Percentiles rank a stretch among this genome's conserved stretches.
Evolutionary conservation across 2,888 invertebrate genomes (phyloP).

Genomic region (Agrochola lychnidis): DNA sequence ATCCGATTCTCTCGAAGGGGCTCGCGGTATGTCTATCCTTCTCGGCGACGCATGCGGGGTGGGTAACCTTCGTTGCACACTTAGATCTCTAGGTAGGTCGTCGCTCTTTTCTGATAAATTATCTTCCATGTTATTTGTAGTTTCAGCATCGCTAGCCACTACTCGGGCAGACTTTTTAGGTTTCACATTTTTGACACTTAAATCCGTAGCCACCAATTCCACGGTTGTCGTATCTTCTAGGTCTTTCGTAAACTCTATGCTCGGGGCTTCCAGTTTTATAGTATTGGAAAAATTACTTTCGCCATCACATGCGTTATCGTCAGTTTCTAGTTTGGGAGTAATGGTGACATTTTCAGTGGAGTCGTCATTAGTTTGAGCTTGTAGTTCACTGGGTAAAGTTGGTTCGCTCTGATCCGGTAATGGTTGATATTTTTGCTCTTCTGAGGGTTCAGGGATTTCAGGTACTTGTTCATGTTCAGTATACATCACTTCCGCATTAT

Average conservation of each 20-base stretch:
- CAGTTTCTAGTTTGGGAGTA: slow-evolving; percentile 41
- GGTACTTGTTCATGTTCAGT: slow-evolving; percentile 81
- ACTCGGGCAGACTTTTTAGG: slow-evolving; percentile 72
- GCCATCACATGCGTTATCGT: slow-evolving; percentile 47
- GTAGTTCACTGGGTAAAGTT: slow-evolving; percentile 68
- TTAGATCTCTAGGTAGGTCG: slow-evolving; percentile 91
- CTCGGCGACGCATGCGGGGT: slow-evolving; percentile 86
- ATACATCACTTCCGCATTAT: slow-evolving; percentile 74
- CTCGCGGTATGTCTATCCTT: slow-evolving; percentile 89
- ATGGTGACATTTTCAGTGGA: slow-evolving; percentile 35
- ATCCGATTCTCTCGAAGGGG: slow-evolving; percentile 93
- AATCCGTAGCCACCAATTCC: slow-evolving; percentile 90
- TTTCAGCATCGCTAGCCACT: slow-evolving; percentile 73
- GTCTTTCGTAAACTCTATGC: slow-evolving; percentile 59
- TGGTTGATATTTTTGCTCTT: slow-evolving; percentile 69
- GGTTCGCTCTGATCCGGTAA: slow-evolving; percentile 78
- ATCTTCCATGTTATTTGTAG: slow-evolving; percentile 77
- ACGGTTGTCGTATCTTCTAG: slow-evolving; percentile 74
- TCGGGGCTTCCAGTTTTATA: slow-evolving; percentile 56
- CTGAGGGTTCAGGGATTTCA: slow-evolving; percentile 77
- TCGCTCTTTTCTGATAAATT: slow-evolving; percentile 86
- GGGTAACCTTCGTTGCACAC: slow-evolving; percentile 88
- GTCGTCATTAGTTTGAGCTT: slow-evolving; percentile 47
- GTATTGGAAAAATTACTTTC: slow-evolving; percentile 61
- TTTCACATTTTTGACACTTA: slow-evolving; percentile 84